Evolutionary conservation across 1,140 invertebrate species (phyloP).

Genomic region (Tenebrio molitor): DNA sequence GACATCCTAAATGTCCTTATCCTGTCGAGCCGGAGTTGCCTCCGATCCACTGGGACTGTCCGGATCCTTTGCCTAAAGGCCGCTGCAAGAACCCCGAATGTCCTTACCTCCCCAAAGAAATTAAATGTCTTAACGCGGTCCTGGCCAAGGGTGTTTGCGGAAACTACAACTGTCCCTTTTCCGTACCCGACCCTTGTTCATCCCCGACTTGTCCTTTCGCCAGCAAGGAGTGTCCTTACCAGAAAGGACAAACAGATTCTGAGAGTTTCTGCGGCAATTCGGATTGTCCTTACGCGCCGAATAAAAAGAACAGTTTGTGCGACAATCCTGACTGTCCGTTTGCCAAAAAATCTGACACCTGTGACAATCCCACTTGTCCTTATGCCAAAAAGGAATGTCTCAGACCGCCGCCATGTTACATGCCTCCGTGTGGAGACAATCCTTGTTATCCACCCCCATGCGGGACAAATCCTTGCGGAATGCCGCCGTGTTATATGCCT

Average conservation of each 20-base stretch:
- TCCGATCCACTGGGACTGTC: conserved; percentile 65
- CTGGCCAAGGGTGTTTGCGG: conserved; percentile 53
- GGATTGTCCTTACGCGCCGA: conserved; percentile 50
- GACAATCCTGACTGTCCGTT: conserved; percentile 57
- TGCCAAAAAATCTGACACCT: neutral
- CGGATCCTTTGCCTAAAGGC: conserved; percentile 63
- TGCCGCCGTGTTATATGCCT: neutral
- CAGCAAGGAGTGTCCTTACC: conserved; percentile 48
- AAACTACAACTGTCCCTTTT: conserved; percentile 56
- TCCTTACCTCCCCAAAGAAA: conserved; percentile 52
- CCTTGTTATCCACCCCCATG: neutral
- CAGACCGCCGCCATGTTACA: neutral
- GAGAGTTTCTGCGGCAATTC: conserved; percentile 49
- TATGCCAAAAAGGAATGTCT: neutral
- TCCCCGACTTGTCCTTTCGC: conserved; percentile 56
- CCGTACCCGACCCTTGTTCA: conserved; percentile 55
- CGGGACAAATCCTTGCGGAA: neutral
- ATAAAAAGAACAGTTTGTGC: conserved; percentile 43
- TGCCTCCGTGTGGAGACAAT: neutral
- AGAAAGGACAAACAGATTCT: neutral
- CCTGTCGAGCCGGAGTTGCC: conserved; percentile 47
- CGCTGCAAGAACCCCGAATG: conserved; percentile 62
- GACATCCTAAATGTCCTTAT: conserved; percentile 55
- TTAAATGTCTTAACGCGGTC: conserved; percentile 27
- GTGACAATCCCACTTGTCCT: neutral